These are phyloP conservation scores for Cinclus mexicanus DNA, from an alignment of 2,113 vertebrate genomes.

Conservation along the genomic window DNA sequence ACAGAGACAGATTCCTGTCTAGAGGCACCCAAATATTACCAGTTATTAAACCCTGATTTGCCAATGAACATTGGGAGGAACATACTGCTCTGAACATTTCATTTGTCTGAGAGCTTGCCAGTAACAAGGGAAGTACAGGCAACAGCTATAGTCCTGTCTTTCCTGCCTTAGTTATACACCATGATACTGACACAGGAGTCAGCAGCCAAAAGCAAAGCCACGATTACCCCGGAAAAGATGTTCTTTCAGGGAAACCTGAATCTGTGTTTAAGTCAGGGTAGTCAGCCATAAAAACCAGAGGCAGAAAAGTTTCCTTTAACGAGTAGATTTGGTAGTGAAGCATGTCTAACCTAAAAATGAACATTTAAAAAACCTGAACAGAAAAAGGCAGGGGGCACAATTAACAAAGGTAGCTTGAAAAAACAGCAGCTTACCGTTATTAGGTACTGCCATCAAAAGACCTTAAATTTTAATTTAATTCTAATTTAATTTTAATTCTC, in stretches of 20 bases:
- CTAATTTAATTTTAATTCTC: not conserved
- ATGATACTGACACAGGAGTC: not conserved
- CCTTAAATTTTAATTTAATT: not conserved
- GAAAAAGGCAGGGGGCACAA: rapidly evolving
- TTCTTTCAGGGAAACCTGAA: not conserved
- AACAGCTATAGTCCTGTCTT: rapidly evolving
- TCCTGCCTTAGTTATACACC: not conserved
- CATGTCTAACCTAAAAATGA: not conserved
- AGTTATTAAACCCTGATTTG: not conserved
- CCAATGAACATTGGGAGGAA: not conserved
- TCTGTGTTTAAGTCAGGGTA: not conserved
- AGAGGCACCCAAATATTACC: not conserved
- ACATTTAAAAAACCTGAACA: not conserved
- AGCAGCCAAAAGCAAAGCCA: not conserved
- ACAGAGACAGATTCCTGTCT: not conserved
- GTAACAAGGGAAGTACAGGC: not conserved
- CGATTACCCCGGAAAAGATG: rapidly evolving
- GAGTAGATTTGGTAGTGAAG: not conserved
- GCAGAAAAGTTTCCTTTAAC: not conserved
- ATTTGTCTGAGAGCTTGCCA: not conserved
- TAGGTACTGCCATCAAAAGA: not conserved
- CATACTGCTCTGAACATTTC: not conserved
- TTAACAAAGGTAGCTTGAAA: not conserved
- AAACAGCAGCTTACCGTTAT: not conserved
- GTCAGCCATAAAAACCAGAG: not conserved